These are phyloP conservation scores for Spatula clypeata DNA, from an alignment of 2,797 vertebrate genomes.

Conservation along the genomic window DNA sequence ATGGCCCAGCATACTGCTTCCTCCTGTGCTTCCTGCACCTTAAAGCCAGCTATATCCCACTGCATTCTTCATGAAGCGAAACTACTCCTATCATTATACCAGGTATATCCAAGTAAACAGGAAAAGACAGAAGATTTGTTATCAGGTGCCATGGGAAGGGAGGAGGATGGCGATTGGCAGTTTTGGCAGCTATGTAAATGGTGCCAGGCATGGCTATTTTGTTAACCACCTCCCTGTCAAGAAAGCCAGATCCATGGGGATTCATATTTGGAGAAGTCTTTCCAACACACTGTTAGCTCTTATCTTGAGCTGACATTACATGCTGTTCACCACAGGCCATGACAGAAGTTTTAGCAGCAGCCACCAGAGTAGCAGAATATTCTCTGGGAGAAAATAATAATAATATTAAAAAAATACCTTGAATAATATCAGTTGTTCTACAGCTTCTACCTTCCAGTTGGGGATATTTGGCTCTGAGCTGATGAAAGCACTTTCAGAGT, in stretches of 20 bases:
- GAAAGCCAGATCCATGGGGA: not conserved
- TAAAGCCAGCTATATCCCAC: not conserved
- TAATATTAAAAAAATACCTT: not conserved
- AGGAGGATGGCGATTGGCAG: not conserved
- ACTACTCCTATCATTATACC: not conserved
- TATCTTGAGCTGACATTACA: conserved; percentile 41
- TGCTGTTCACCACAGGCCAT: not conserved
- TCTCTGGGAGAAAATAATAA: not conserved
- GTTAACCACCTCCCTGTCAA: not conserved
- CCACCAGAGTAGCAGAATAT: not conserved
- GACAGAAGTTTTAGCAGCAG: not conserved
- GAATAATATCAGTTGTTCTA: not conserved
- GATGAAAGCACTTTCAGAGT: not conserved
- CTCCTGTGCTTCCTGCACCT: not conserved
- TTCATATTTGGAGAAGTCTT: conserved; percentile 11
- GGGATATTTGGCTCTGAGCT: not conserved
- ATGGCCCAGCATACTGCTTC: not conserved
- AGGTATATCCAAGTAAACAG: not conserved
- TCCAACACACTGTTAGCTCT: not conserved
- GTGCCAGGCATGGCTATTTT: not conserved
- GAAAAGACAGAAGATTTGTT: not conserved
- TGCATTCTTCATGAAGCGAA: not conserved
- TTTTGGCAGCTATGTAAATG: not conserved
- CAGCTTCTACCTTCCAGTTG: not conserved
- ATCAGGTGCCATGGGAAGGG: not conserved